Percentiles rank a stretch among this genome's conserved stretches.
Conservation (phyloP, 2,797 vertebrate genomes). For the Rhodeus uyekii region DNA sequence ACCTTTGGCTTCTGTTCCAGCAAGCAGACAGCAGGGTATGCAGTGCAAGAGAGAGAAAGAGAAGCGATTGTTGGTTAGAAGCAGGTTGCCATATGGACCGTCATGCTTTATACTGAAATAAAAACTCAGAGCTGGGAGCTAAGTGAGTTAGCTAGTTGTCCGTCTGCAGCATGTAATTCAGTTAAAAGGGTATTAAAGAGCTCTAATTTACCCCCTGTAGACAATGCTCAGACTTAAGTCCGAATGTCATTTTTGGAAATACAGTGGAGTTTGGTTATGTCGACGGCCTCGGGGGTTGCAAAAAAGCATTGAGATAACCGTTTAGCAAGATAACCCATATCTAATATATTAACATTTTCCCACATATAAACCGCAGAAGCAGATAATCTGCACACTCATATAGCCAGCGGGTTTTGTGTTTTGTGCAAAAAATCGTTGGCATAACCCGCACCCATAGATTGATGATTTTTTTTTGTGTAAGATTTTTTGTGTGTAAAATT, state of each 20-base stretch:
- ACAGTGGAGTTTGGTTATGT: too few species aligned
- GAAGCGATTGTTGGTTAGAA: conserved; percentile 41
- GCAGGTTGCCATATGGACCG: conserved; percentile 50
- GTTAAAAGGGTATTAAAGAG: conserved; percentile 58
- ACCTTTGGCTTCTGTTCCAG: conserved; percentile 58
- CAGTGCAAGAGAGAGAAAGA: conserved; percentile 22
- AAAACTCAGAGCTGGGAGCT: conserved; percentile 52
- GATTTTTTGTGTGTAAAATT: too few species aligned
- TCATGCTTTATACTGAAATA: conserved; percentile 54
- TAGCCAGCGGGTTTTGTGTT: too few species aligned
- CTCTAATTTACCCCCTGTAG: conserved; percentile 52
- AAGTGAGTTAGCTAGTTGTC: conserved; percentile 54
- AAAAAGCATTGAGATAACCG: too few species aligned
- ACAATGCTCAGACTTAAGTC: conserved; percentile 29
- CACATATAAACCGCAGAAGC: too few species aligned
- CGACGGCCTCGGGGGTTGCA: too few species aligned
- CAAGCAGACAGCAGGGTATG: conserved; percentile 42
- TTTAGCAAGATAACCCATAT: too few species aligned
- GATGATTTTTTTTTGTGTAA: too few species aligned
- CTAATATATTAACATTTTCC: too few species aligned
- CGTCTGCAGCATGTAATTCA: conserved; percentile 52
- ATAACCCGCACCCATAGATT: too few species aligned
- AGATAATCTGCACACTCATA: too few species aligned
- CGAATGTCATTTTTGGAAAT: neutral
- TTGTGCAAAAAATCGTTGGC: too few species aligned